phyloP scores from a whole-genome alignment of 2,113 vertebrate species.

The Cyphomyrus discorhynchus region DNA sequence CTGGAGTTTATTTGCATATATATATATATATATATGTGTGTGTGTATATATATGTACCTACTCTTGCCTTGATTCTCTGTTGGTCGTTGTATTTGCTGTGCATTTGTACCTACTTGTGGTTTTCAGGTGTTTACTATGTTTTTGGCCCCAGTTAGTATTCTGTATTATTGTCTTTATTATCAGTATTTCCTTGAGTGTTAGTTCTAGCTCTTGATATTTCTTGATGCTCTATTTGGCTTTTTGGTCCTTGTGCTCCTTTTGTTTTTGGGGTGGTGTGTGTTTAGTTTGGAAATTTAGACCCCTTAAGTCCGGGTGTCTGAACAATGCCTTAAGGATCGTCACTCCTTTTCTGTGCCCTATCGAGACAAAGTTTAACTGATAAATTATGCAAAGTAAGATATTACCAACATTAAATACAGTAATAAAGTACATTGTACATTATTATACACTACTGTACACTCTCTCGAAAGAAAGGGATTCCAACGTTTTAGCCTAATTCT shows the following conservation, averaged over 20 bases:
- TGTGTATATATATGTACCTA: neutral
- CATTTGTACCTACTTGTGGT: neutral
- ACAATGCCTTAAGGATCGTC: neutral
- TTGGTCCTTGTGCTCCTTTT: neutral
- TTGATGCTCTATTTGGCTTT: neutral
- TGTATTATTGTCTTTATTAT: neutral
- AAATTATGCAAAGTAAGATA: no score
- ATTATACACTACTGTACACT: neutral
- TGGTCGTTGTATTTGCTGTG: neutral
- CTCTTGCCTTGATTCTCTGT: neutral
- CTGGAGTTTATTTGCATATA: neutral
- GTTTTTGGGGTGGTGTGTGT: neutral
- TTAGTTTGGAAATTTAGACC: neutral
- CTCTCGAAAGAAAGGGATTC: neutral
- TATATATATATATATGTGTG: neutral
- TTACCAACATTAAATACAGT: no score
- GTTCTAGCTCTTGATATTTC: no score
- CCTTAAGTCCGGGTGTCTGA: neutral
- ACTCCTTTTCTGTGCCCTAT: neutral
- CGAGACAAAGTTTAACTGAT: neutral
- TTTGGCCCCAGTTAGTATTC: neutral
- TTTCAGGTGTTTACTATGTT: no score
- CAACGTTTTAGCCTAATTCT: neutral
- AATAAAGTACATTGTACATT: no score
- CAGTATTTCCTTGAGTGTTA: neutral